Evolutionary conservation across 2,113 vertebrate species (phyloP).

Genomic region (Centropristis striata): DNA sequence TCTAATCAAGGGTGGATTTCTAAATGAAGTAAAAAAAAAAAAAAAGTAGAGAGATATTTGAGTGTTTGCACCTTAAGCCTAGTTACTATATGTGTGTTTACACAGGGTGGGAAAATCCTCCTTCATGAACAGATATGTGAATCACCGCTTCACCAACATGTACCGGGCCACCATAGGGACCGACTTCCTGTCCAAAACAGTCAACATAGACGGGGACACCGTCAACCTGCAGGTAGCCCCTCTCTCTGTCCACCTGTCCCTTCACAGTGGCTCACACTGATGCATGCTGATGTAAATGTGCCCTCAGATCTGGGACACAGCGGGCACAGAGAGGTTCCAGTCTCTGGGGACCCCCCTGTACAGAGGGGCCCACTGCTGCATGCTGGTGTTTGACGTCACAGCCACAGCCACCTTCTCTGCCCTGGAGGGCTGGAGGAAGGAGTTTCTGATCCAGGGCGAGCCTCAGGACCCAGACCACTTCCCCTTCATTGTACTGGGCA

Average conservation of each 20-base stretch:
- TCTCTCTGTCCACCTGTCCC: neutral
- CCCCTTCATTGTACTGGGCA: constrained; percentile 80
- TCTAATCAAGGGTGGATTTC: neutral
- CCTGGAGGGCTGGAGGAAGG: constrained; percentile 71
- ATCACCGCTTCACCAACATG: constrained; percentile 74
- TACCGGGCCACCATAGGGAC: constrained; percentile 77
- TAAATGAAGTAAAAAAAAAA: too few relatives aligned
- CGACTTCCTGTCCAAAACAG: constrained; percentile 78
- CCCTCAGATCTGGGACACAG: constrained; percentile 79
- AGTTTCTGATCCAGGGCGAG: constrained; percentile 76
- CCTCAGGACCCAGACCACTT: constrained; percentile 62
- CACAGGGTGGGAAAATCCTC: constrained; percentile 81
- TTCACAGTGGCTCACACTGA: neutral
- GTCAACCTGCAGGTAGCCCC: constrained; percentile 73
- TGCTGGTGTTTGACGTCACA: constrained; percentile 81
- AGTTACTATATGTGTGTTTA: constrained; percentile 15
- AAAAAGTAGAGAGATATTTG: neutral
- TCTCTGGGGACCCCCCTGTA: constrained; percentile 75
- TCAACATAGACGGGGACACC: constrained; percentile 46
- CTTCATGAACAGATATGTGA: constrained; percentile 80
- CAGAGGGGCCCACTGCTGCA: constrained; percentile 73
- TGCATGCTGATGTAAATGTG: neutral
- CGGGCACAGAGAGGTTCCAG: constrained; percentile 79
- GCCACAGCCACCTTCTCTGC: constrained; percentile 68
- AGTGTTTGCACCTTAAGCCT: neutral